Percentiles rank a stretch among this genome's conserved stretches.
These are phyloP conservation scores for Eurytoma adleriae DNA, from an alignment of 2,888 invertebrate species.

Conservation along the genomic window DNA sequence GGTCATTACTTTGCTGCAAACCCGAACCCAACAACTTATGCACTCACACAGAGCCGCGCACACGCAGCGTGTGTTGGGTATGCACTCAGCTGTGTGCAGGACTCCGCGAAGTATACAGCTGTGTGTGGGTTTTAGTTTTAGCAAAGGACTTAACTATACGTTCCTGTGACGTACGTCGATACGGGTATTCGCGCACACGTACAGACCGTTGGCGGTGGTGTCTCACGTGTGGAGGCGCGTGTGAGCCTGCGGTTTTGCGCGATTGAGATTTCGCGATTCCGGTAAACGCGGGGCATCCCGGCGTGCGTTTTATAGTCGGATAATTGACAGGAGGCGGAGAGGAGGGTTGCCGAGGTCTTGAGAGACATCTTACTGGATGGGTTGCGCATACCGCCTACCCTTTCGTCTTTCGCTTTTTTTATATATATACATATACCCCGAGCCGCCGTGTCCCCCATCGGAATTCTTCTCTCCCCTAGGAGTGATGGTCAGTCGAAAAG, in stretches of 20 bases:
- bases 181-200: too few species aligned
- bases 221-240: not conserved
- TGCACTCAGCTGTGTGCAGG: not conserved
- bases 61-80: not conserved
- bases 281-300: constrained; percentile 1
- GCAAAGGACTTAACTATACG: too few species aligned
- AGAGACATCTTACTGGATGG: constrained; percentile 17
- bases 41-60: not conserved
- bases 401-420: too few species aligned
- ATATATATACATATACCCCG: too few species aligned
- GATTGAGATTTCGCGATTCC: constrained; percentile 26
- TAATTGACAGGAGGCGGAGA: constrained; percentile 28
- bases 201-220: not conserved
- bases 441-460: too few species aligned
- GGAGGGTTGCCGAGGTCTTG: not conserved
- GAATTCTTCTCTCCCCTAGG: too few species aligned
- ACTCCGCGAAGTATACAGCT: not conserved
- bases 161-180: too few species aligned
- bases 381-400: too few species aligned
- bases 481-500: too few species aligned
- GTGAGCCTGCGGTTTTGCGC: not conserved
- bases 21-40: not conserved
- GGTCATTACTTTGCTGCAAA: constrained; percentile 39
- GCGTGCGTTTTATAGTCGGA: constrained; percentile 7
- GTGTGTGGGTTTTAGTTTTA: not conserved